Conservation (phyloP, 2,797 vertebrate genomes). For the Enoplosus armatus region DNA sequence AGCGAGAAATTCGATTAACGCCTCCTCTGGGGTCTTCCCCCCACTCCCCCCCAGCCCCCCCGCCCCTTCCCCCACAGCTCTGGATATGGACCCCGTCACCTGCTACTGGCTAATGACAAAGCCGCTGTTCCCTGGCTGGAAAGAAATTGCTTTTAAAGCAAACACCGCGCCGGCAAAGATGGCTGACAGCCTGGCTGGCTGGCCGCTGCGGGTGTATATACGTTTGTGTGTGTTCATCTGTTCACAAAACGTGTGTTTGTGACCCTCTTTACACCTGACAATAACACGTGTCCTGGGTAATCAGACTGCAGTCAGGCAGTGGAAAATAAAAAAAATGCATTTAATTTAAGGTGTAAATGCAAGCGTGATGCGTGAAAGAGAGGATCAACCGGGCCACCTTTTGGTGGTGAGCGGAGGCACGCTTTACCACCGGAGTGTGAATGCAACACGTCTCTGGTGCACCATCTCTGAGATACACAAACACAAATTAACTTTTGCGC, state of each 20-base stretch:
- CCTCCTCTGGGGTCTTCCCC: slow-evolving; percentile 65
- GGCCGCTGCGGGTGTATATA: not conserved
- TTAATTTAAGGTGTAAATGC: slow-evolving; percentile 32
- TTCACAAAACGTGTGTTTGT: slow-evolving; percentile 10
- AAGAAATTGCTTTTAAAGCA: slow-evolving; percentile 76
- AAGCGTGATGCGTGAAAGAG: not conserved
- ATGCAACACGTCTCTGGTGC: slow-evolving; percentile 21
- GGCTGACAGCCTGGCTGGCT: slow-evolving; percentile 8
- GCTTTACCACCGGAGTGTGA: slow-evolving; percentile 27
- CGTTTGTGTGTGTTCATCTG: not conserved
- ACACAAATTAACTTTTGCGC: slow-evolving; percentile 37
- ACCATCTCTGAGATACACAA: slow-evolving; percentile 33
- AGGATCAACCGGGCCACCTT: slow-evolving; percentile 6
- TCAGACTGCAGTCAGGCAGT: slow-evolving; percentile 2
- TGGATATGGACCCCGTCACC: slow-evolving; percentile 59
- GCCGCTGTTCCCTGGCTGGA: slow-evolving; percentile 67
- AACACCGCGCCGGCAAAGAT: slow-evolving; percentile 62
- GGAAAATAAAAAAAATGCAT: slow-evolving; percentile 28
- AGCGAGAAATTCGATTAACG: slow-evolving; percentile 78
- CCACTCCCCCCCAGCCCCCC: slow-evolving; percentile 20
- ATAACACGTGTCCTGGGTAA: slow-evolving; percentile 15
- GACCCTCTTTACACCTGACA: slow-evolving; percentile 26
- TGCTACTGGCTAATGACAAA: slow-evolving; percentile 75
- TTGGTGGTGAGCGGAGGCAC: slow-evolving; percentile 4
- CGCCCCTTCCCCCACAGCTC: slow-evolving; percentile 26